Evolutionary conservation across 2,797 vertebrate species (phyloP), one percentile per base, ranked within the genome.

Genomic region (Alauda arvensis): DNA sequence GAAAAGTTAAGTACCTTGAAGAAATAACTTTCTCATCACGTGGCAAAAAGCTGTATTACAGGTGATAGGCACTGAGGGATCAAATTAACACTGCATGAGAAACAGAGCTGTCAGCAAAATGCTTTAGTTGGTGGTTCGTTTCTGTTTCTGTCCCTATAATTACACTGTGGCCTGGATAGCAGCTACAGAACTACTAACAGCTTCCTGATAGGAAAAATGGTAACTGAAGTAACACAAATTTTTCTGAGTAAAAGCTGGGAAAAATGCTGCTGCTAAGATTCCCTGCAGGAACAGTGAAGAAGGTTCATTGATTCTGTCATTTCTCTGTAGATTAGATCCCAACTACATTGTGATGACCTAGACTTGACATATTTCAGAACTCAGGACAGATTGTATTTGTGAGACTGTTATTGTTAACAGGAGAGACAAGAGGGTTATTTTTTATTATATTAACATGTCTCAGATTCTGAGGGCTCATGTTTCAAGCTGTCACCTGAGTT

Each of bases 1-100:
- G 77, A 92, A 91, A 95, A 95, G 90, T 94, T 94, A 91, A 92
- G 84, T 94, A 94, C 92, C 92, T 93, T 94, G 88, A 91, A 92
- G 78, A 93, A 91, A 93, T 88, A 91, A 87, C 49, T 93, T 80
- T 91, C 77, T 89, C 83, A 82, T 94, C 85, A 85, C 85, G 71
- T 85, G 77, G 74, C 92, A 85, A 92, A 93, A 92, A 94, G 65
- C 85, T 85, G 70, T 69, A 92, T 72, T 63, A 74, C 88, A 87
- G 89, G 87, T 83, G 77, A 94, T 90, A 93, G 83, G 87, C 85
- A 79, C 83, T 79, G 83, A 55, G 75, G 84, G 93, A 87, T 93
- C 87, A 83, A 90, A 94, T 90, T 95, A 88, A 85, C 77, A 3
- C 90, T 94, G 93, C 90, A 89, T 94, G 88, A 87, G 69, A 94